phyloP scores from a whole-genome alignment of 1,140 invertebrate genomes.

The Zaprionus gabonicus region DNA sequence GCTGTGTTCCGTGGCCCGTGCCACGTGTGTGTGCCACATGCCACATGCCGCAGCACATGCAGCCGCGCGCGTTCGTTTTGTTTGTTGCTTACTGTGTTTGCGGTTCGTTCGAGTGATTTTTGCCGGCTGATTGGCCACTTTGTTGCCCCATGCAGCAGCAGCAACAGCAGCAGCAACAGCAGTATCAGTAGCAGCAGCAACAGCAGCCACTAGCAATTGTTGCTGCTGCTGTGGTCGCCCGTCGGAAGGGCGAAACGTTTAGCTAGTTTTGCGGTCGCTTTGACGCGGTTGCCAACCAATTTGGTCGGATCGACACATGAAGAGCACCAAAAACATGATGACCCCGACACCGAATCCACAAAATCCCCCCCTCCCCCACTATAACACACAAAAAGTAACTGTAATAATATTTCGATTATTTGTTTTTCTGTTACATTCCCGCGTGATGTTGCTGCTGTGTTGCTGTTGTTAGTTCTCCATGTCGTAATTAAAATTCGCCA shows the following conservation, averaged over 20 bases:
- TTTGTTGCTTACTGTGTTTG: slow-evolving; percentile 12
- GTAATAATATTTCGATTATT: slow-evolving; percentile 7
- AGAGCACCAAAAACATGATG: not conserved
- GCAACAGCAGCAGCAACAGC: not conserved
- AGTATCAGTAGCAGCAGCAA: not conserved
- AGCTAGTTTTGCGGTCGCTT: slow-evolving; percentile 77
- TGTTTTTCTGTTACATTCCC: not conserved
- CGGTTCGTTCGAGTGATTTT: slow-evolving; percentile 45
- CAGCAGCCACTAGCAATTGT: slow-evolving; percentile 23
- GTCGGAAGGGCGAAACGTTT: slow-evolving; percentile 35
- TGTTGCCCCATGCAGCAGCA: slow-evolving; percentile 15
- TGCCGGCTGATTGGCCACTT: slow-evolving; percentile 50
- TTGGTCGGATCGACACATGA: slow-evolving; percentile 39
- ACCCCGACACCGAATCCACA: not conserved
- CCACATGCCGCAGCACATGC: slow-evolving; percentile 18
- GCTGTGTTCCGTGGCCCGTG: slow-evolving; percentile 5
- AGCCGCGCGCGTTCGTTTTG: slow-evolving; percentile 26
- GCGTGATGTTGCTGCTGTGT: not conserved
- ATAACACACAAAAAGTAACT: not conserved
- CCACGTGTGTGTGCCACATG: slow-evolving; percentile 10
- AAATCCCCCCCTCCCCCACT: not conserved
- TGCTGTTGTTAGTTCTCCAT: not conserved
- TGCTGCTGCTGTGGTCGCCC: slow-evolving; percentile 48
- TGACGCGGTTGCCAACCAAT: slow-evolving; percentile 72
- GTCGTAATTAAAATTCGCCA: slow-evolving; percentile 5